Conservation (phyloP, 2,797 vertebrate genomes). For the Trichosurus vulpecula region DNA sequence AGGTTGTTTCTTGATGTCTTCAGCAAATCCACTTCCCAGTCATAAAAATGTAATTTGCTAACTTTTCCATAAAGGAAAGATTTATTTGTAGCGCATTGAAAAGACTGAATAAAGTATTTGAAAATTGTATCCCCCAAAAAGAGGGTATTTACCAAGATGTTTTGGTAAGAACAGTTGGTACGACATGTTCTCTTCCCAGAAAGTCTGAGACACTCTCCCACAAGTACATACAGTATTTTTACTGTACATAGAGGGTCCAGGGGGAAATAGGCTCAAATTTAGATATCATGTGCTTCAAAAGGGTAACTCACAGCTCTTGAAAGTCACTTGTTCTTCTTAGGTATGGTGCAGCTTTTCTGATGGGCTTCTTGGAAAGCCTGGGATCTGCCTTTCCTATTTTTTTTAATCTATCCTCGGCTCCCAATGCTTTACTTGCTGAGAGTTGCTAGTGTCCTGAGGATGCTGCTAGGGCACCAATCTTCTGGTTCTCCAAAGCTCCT, state of each 20-base stretch:
- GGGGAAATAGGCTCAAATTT: neutral
- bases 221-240: neutral
- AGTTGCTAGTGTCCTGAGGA: too few relatives aligned
- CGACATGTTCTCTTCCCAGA: neutral
- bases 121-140: neutral
- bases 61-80: neutral
- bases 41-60: neutral
- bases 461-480: too few relatives aligned
- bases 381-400: too few relatives aligned
- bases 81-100: neutral
- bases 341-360: too few relatives aligned
- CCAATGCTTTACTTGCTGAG: too few relatives aligned
- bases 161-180: neutral
- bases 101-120: neutral
- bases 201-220: neutral
- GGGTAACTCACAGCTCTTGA: neutral
- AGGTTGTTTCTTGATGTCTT: neutral
- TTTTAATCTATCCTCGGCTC: too few relatives aligned
- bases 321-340: neutral
- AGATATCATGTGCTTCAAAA: neutral
- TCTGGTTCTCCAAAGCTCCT: neutral
- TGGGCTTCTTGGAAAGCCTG: too few relatives aligned
- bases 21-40: neutral
- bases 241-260: neutral
- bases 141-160: neutral